A percentile compares a stretch with the other conserved stretches of the same genome.
phyloP scores from a whole-genome alignment of 2,888 invertebrate species.

The Invenusta paracnida region DNA sequence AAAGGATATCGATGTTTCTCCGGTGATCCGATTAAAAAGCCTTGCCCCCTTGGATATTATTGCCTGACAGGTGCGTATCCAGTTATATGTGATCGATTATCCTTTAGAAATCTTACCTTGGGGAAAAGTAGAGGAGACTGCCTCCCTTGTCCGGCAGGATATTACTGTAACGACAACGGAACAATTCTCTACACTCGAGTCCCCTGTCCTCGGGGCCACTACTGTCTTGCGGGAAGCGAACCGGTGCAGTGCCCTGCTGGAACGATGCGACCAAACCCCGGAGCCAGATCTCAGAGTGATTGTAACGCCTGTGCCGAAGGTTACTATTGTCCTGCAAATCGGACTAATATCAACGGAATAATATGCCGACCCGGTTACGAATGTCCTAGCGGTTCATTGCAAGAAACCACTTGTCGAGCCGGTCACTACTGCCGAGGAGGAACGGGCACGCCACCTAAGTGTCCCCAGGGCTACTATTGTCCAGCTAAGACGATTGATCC shows the following conservation, averaged over 20 bases:
- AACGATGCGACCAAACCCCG: slow-evolving; percentile 51
- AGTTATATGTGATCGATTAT: neutral
- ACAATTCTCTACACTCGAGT: slow-evolving; percentile 51
- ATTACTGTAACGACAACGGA: slow-evolving; percentile 51
- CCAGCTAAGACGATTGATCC: slow-evolving; percentile 52
- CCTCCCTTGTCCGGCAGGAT: slow-evolving; percentile 54
- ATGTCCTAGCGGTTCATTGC: slow-evolving; percentile 53
- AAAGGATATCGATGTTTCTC: slow-evolving; percentile 55
- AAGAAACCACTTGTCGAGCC: slow-evolving; percentile 51
- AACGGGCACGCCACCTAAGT: slow-evolving; percentile 52
- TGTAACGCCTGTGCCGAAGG: slow-evolving; percentile 52
- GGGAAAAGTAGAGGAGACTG: slow-evolving; percentile 51
- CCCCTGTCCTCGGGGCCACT: slow-evolving; percentile 55
- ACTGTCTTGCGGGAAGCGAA: slow-evolving; percentile 52
- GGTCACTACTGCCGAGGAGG: slow-evolving; percentile 53
- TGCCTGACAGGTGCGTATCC: slow-evolving; percentile 47
- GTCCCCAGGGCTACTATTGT: slow-evolving; percentile 56
- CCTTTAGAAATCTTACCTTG: neutral
- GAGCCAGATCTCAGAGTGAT: slow-evolving; percentile 50
- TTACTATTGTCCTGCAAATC: slow-evolving; percentile 54
- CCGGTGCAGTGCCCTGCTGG: slow-evolving; percentile 56
- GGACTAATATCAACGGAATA: slow-evolving; percentile 52
- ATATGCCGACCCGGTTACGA: slow-evolving; percentile 53
- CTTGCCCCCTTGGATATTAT: slow-evolving; percentile 6
- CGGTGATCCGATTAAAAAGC: slow-evolving; percentile 49